phyloP scores from a whole-genome alignment of 2,888 invertebrate species.

The Nomada lathburiana region DNA sequence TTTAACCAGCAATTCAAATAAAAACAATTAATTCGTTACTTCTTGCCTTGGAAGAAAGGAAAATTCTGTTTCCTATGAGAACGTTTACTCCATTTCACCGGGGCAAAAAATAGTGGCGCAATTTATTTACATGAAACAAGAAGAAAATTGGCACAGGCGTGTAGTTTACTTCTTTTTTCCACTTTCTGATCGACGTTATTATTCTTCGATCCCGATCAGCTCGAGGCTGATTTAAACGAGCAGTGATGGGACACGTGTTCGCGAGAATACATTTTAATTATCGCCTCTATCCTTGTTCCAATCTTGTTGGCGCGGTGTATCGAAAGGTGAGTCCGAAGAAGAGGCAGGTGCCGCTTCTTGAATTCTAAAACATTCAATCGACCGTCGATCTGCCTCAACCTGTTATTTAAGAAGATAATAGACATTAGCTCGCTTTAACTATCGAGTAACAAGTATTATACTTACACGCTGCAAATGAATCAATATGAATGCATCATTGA shows the following conservation, averaged over 20 bases:
- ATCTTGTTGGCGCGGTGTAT: conserved; percentile 25
- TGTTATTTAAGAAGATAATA: conserved; percentile 46
- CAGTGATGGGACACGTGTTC: conserved; percentile 20
- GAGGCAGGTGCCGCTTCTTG: conserved; percentile 45
- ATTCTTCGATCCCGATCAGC: not conserved
- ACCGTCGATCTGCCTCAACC: conserved; percentile 37
- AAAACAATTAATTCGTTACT: too few species aligned
- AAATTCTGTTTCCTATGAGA: too few species aligned
- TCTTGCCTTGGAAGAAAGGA: too few species aligned
- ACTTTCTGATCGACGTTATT: conserved; percentile 10
- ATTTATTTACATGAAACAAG: not conserved
- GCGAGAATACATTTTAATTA: conserved; percentile 52
- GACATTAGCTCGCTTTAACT: conserved; percentile 22
- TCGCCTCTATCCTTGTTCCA: conserved; percentile 34
- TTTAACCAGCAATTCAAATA: too few species aligned
- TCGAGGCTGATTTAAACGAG: conserved; percentile 47
- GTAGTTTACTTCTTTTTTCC: not conserved
- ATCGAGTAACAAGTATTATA: not conserved
- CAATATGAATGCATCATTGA: conserved; percentile 1
- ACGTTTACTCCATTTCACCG: too few species aligned
- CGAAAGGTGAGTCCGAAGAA: conserved; percentile 9
- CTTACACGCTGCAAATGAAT: conserved; percentile 24
- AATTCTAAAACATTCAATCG: conserved; percentile 34
- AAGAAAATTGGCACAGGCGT: not conserved
- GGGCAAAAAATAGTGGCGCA: too few species aligned